phyloP scores from a whole-genome alignment of 2,113 vertebrate species.

The Geococcyx californianus region DNA sequence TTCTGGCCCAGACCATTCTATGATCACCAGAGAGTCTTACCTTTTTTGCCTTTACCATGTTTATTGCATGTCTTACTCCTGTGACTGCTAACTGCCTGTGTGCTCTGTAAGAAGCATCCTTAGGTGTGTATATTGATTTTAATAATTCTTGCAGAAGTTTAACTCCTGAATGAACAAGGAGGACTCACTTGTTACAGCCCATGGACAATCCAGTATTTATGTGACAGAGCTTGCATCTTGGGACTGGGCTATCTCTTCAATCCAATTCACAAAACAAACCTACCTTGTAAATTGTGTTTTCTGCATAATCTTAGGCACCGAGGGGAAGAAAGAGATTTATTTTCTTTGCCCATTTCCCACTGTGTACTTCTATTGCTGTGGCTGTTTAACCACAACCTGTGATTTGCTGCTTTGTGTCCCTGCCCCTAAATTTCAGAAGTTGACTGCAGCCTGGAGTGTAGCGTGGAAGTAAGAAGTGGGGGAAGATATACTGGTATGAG shows the following conservation, averaged over 20 bases:
- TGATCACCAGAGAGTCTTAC: neutral
- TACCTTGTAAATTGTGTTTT: neutral
- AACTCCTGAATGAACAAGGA: neutral
- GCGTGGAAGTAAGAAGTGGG: neutral
- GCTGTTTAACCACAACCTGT: neutral
- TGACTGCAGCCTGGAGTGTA: accelerated
- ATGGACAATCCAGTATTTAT: neutral
- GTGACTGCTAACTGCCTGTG: neutral
- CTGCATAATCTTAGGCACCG: neutral
- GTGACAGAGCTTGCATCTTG: neutral
- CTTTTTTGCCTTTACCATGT: no score
- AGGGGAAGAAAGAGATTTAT: neutral
- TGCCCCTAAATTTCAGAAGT: neutral
- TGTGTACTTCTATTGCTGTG: neutral
- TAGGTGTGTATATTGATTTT: neutral
- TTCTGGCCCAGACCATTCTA: no score
- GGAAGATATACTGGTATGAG: neutral
- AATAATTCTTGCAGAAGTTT: neutral
- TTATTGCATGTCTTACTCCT: neutral
- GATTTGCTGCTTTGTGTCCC: neutral
- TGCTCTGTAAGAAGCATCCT: neutral
- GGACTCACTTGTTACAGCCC: neutral
- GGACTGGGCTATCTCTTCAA: neutral
- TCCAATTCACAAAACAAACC: neutral
- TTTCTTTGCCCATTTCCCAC: neutral